Evolutionary conservation across 2,888 invertebrate genomes (phyloP).

Genomic region (Epirrhoe tristata): DNA sequence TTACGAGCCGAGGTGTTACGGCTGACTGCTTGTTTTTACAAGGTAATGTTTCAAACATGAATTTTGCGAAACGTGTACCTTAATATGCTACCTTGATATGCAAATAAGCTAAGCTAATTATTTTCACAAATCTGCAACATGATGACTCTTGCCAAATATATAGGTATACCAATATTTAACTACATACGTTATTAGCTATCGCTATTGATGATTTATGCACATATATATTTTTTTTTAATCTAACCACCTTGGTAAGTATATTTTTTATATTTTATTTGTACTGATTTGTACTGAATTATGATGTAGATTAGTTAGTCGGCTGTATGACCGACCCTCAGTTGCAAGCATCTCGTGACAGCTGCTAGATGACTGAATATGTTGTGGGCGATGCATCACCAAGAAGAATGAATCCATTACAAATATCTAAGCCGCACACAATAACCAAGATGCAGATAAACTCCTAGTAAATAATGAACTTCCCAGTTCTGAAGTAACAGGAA

Average conservation of each 20-base stretch:
- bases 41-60: slow-evolving; percentile 21
- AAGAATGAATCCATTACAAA: slow-evolving; percentile 60
- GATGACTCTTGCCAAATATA: background rate
- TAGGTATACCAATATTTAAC: too few species aligned
- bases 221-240: too few species aligned
- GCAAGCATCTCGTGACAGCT: slow-evolving; percentile 51
- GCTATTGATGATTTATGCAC: too few species aligned
- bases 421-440: slow-evolving; percentile 45
- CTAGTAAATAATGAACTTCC: slow-evolving; percentile 48
- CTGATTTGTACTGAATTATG: slow-evolving; percentile 17
- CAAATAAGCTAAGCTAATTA: background rate
- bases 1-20: slow-evolving; percentile 39
- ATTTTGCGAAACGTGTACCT: background rate
- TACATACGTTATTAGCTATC: too few species aligned
- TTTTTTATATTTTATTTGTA: too few species aligned
- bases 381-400: slow-evolving; percentile 60
- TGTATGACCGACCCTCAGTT: slow-evolving; percentile 11
- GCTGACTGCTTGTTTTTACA: slow-evolving; percentile 33
- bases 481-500: slow-evolving; percentile 56
- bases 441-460: slow-evolving; percentile 45
- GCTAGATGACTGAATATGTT: slow-evolving; percentile 55
- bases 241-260: too few species aligned
- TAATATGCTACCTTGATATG: too few species aligned
- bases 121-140: background rate
- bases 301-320: slow-evolving; percentile 23